Evolutionary conservation across 2,888 invertebrate species (phyloP).

Genomic region (Exephanes ischioxanthus): DNA sequence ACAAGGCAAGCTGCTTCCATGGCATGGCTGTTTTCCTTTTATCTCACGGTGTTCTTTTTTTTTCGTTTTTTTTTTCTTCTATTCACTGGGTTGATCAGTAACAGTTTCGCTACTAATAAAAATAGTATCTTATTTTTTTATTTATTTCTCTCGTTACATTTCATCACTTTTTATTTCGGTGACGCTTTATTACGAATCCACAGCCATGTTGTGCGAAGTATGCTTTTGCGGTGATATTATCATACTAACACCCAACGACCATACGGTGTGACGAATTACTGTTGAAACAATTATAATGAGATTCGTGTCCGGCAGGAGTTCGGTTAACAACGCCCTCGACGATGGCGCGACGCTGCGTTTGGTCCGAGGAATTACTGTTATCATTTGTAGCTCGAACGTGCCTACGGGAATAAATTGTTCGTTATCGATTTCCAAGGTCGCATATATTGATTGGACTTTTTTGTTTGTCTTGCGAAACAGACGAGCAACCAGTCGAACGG

Average conservation of each 20-base stretch:
- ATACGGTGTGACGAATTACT: constrained; percentile 17
- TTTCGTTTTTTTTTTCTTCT: constrained; percentile 62
- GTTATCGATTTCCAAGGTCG: constrained; percentile 3
- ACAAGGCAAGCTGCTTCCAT: constrained; percentile 85
- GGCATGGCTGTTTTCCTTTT: constrained; percentile 83
- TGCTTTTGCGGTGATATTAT: constrained; percentile 82
- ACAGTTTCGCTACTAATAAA: constrained; percentile 25
- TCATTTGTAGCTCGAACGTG: neutral
- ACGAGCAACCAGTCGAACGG: constrained; percentile 78
- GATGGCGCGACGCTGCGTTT: constrained; percentile 23
- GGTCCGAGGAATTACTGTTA: neutral
- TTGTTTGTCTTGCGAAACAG: constrained; percentile 58
- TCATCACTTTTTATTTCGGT: constrained; percentile 23
- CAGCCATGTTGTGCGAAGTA: constrained; percentile 85
- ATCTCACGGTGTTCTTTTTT: constrained; percentile 64
- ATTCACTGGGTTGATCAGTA: constrained; percentile 8
- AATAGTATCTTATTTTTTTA: constrained; percentile 74
- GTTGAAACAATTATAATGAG: constrained; percentile 33
- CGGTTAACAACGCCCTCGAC: constrained; percentile 36
- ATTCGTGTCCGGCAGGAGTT: constrained; percentile 48
- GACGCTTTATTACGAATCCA: constrained; percentile 73
- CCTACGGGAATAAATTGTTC: constrained; percentile 6
- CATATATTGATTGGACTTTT: neutral
- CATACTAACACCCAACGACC: constrained; percentile 72
- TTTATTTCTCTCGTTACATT: constrained; percentile 25